Evolutionary conservation across 2,888 invertebrate genomes (phyloP).

Genomic region (Chrysolina haemoptera): DNA sequence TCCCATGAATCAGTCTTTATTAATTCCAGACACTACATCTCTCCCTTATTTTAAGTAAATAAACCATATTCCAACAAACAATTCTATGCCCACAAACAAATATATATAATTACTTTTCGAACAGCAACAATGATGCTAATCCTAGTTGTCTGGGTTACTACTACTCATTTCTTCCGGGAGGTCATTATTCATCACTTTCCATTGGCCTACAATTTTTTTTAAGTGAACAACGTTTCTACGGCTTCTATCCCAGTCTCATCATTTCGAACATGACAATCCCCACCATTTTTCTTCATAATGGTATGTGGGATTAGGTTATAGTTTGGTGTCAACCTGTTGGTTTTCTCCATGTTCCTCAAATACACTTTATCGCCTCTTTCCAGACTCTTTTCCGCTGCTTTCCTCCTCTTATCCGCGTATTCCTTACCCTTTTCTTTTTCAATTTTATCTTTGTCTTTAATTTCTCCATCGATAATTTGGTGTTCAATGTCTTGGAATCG

Average conservation of each 20-base stretch:
- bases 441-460: conserved; percentile 33
- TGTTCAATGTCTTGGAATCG: conserved; percentile 10
- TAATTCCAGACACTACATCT: too few species aligned
- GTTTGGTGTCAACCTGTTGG: conserved; percentile 36
- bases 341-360: conserved; percentile 37
- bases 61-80: too few species aligned
- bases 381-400: conserved; percentile 31
- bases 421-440: conserved; percentile 41
- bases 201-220: neutral
- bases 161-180: neutral
- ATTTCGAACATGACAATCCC: neutral
- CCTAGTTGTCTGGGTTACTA: too few species aligned
- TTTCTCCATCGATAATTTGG: conserved; percentile 29
- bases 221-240: neutral
- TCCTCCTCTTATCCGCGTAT: conserved; percentile 38
- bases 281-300: conserved; percentile 28
- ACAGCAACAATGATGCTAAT: too few species aligned
- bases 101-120: too few species aligned
- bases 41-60: too few species aligned
- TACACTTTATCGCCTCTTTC: conserved; percentile 41
- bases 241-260: neutral
- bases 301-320: conserved; percentile 33
- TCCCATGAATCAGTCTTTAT: too few species aligned
- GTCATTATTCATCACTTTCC: conserved; percentile 6
- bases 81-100: too few species aligned